Base-by-base conservation (phyloP, 2,797 vertebrate species). In the Hippopotamyrus pictus region DNA sequence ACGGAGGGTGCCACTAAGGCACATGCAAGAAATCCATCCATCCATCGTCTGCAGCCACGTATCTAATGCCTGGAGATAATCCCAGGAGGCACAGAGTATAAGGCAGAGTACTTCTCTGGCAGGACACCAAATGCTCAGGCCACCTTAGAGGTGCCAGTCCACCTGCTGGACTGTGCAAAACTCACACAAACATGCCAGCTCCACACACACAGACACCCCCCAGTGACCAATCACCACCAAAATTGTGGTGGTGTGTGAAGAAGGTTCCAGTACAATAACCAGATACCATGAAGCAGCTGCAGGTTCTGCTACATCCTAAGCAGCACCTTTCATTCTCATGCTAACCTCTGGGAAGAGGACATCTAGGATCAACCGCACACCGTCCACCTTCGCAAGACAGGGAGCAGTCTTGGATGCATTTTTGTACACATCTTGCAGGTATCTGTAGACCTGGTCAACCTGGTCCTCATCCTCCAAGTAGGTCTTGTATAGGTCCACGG, bases 301-400 rank as follows among this genome's bases (percentile, higher is more conserved):
- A 65, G 57, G 41, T 12, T 22, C 57, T 62, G 57, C 33, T 22
- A 65, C 29, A 44, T 12, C 37, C 37, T n/a, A 3, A 48, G 22
- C n/a, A 65, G 37, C 12, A 69, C 9, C 44, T 14, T 12, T 37
- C 62, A 25, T 48, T 14, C 37, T 50, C 17, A 37, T 54, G 1
- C 89, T 95, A 90, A 98, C 98, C 96, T 99, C 98, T 1, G 98
- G 98, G 69, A 99, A 92, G 12, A 99, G 97, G 88, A 99, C 98
- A 41, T 99, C 97, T 0, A 97, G 92, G 89, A 98, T 95, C 90
- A 98, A 97, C 1, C 95, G 94, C 51, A 97, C 95, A 17, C 88
- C 92, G 44, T 98, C 97, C 6, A 95, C 89, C 1, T 91, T 93
- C 12, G 94, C 90, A 2, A 92, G 90, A 1, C 89, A 93, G 4